These are phyloP conservation scores for Pachypanchax playfairii DNA, from an alignment of 2,113 vertebrate species.

Conservation along the genomic window DNA sequence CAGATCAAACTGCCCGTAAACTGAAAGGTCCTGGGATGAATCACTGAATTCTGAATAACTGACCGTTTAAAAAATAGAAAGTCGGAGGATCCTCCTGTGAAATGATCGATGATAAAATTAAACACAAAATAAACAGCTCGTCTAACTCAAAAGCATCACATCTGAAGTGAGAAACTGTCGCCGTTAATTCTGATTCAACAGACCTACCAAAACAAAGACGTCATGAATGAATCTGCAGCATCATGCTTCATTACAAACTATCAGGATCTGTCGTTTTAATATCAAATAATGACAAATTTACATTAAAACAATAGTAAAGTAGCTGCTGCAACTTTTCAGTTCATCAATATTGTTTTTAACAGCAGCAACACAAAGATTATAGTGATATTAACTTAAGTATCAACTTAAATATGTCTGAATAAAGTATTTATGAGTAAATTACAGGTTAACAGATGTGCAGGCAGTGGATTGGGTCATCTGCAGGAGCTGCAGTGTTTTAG, in stretches of 20 bases:
- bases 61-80: too few species aligned
- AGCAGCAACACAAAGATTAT: not conserved
- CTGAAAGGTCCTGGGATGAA: too few species aligned
- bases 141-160: too few species aligned
- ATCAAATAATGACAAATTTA: not conserved
- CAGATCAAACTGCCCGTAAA: too few species aligned
- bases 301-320: not conserved
- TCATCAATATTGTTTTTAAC: not conserved
- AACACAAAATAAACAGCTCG: too few species aligned
- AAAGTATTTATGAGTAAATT: not conserved
- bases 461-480: not conserved
- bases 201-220: conserved; percentile 27
- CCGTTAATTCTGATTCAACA: too few species aligned
- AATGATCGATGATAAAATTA: too few species aligned
- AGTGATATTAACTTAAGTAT: not conserved
- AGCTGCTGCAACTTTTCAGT: not conserved
- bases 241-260: not conserved
- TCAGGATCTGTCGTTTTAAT: not conserved
- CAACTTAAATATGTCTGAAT: too few species aligned
- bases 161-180: too few species aligned
- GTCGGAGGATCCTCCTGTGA: too few species aligned
- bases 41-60: too few species aligned
- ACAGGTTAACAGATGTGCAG: not conserved
- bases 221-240: conserved; percentile 34
- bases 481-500: not conserved